Evolutionary conservation across 2,113 vertebrate species (phyloP).

Genomic region (Alaudala cheleensis): DNA sequence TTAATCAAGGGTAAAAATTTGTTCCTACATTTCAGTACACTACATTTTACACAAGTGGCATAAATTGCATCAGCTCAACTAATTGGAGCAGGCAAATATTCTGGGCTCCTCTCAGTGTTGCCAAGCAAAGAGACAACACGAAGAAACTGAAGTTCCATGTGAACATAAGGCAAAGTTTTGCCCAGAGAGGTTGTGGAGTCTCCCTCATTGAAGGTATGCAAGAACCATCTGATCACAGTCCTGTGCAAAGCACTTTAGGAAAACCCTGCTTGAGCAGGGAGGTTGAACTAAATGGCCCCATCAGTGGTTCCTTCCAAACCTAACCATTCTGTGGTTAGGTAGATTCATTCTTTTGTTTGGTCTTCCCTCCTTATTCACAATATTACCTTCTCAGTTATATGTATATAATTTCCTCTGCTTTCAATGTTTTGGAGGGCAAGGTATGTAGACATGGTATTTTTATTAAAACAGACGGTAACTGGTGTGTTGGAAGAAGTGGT

Average conservation of each 20-base stretch:
- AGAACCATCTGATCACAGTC: neutral
- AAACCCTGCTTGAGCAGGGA: neutral
- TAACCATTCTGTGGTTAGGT: too few species aligned
- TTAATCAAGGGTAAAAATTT: neutral
- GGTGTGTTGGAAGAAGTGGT: neutral
- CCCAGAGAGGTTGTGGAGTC: too few species aligned
- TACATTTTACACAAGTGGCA: rapidly evolving
- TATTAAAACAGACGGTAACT: neutral
- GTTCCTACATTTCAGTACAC: neutral
- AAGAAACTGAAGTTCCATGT: neutral
- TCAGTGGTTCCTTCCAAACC: neutral
- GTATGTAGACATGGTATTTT: neutral
- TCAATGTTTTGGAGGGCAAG: neutral
- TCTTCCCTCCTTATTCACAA: neutral
- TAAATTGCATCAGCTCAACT: neutral
- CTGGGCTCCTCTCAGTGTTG: neutral
- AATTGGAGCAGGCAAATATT: neutral
- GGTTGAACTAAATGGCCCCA: too few species aligned
- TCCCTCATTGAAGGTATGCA: neutral
- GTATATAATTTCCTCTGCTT: neutral
- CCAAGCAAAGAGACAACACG: neutral
- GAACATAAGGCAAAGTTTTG: neutral
- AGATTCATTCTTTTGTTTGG: neutral
- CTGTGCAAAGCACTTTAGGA: neutral
- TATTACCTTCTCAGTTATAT: neutral